Conservation (phyloP, 1,140 invertebrate species). For the Nasonia giraulti region DNA sequence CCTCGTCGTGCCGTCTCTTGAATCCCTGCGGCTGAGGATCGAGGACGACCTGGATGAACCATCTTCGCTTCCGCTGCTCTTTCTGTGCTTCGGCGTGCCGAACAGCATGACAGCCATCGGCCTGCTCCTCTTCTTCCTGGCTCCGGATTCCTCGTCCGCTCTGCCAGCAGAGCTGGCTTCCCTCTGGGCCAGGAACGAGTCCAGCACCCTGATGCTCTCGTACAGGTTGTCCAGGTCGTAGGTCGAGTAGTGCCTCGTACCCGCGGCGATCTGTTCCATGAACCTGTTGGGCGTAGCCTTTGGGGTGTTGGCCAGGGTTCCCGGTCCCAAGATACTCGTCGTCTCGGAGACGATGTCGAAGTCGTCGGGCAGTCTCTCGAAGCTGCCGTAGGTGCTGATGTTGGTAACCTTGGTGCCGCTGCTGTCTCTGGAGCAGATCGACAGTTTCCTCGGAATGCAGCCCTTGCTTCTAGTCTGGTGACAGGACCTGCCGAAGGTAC, state of each 20-base stretch:
- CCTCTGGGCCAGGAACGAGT: conserved; percentile 62
- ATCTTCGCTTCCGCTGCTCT: conserved; percentile 12
- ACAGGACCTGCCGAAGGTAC: conserved; percentile 46
- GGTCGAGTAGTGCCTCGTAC: conserved; percentile 50
- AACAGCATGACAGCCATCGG: conserved; percentile 60
- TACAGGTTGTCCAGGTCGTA: conserved; percentile 64
- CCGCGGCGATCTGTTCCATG: background rate
- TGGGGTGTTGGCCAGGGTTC: conserved; percentile 49
- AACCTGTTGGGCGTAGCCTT: conserved; percentile 30
- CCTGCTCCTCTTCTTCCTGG: background rate
- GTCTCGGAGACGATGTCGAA: conserved; percentile 61
- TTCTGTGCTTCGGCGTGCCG: conserved; percentile 57
- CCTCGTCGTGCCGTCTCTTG: background rate
- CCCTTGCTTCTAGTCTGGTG: background rate
- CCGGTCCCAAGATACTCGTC: conserved; percentile 54
- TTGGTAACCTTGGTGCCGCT: conserved; percentile 58
- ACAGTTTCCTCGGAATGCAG: conserved; percentile 54
- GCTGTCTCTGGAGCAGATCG: conserved; percentile 61
- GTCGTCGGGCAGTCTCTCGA: conserved; percentile 60
- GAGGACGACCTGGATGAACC: conserved; percentile 3
- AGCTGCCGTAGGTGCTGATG: conserved; percentile 57
- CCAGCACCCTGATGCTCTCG: conserved; percentile 64
- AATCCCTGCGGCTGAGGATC: background rate
- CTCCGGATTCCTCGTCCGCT: conserved; percentile 36
- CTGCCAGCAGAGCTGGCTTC: conserved; percentile 31